Evolutionary conservation across 2,797 vertebrate species (phyloP).

Genomic region (Gobionotothen gibberifrons): DNA sequence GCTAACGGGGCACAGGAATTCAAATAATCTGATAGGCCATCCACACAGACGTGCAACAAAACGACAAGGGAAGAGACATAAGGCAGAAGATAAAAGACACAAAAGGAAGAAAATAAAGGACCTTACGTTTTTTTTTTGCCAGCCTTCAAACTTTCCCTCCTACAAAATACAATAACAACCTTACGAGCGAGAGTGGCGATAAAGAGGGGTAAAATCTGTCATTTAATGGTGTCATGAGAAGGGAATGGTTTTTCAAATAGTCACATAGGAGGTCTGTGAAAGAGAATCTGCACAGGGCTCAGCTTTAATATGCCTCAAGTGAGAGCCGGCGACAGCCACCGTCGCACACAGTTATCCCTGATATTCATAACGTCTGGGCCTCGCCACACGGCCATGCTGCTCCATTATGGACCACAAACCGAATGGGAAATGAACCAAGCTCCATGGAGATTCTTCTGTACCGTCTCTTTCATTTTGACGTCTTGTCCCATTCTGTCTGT

Average conservation of each 20-base stretch:
- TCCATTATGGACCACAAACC: slow-evolving; percentile 75
- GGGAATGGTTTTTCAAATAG: slow-evolving; percentile 72
- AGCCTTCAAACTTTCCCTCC: slow-evolving; percentile 63
- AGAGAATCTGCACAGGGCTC: slow-evolving; percentile 67
- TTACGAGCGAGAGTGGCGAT: slow-evolving; percentile 16
- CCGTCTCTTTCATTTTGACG: slow-evolving; percentile 59
- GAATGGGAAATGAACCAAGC: slow-evolving; percentile 76
- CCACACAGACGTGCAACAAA: slow-evolving; percentile 68
- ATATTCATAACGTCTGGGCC: slow-evolving; percentile 66
- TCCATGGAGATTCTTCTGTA: slow-evolving; percentile 46
- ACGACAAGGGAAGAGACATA: slow-evolving; percentile 59
- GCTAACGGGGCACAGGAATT: slow-evolving; percentile 74
- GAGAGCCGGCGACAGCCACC: slow-evolving; percentile 74
- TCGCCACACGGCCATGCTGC: slow-evolving; percentile 55
- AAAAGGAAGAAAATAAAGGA: slow-evolving; percentile 66
- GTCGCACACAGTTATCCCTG: slow-evolving; percentile 71
- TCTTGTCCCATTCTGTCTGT: slow-evolving; percentile 21
- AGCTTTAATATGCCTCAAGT: slow-evolving; percentile 80
- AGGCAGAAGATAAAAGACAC: slow-evolving; percentile 66
- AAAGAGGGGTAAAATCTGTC: slow-evolving; percentile 61
- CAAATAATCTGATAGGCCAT: slow-evolving; percentile 76
- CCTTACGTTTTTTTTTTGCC: slow-evolving; percentile 53
- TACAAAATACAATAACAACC: slow-evolving; percentile 57
- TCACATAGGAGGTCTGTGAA: slow-evolving; percentile 62
- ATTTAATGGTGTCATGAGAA: slow-evolving; percentile 53